Percentiles rank a stretch among this genome's conserved stretches.
Evolutionary conservation across 53 echinoderm and acorn worm species (phyloP).

Genomic region (Temnopleurus reevesii): DNA sequence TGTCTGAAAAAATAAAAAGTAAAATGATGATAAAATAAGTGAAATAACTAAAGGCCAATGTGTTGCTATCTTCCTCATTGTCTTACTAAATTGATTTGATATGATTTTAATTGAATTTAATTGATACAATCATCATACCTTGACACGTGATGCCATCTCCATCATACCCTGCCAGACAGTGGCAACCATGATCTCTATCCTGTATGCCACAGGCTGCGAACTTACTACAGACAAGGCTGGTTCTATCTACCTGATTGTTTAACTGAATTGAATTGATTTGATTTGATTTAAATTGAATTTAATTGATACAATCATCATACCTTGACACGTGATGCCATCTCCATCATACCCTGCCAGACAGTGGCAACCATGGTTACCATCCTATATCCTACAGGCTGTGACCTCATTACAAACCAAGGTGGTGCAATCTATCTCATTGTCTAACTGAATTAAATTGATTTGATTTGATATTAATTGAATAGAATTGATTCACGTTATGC

Average conservation of each 20-base stretch:
- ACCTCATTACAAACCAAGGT: slow-evolving; percentile 68
- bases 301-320: too few relatives aligned
- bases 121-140: too few relatives aligned
- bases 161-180: slow-evolving; percentile 74
- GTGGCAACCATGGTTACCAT: slow-evolving; percentile 81
- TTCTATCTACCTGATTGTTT: slow-evolving; percentile 55
- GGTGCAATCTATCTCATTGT: slow-evolving; percentile 50
- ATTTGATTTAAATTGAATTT: too few relatives aligned
- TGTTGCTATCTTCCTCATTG: too few relatives aligned
- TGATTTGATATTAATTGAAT: too few relatives aligned
- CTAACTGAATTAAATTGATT: too few relatives aligned
- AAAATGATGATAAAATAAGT: too few relatives aligned
- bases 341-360: slow-evolving; percentile 78
- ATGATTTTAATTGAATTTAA: too few relatives aligned
- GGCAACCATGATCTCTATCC: slow-evolving; percentile 79
- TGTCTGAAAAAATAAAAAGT: slow-evolving; percentile 61
- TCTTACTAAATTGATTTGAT: too few relatives aligned
- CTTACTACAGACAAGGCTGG: slow-evolving; percentile 65
- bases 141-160: slow-evolving; percentile 79
- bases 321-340: slow-evolving; percentile 74
- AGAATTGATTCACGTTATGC: slow-evolving; percentile 74
- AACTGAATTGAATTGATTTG: too few relatives aligned
- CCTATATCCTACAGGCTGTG: slow-evolving; percentile 74
- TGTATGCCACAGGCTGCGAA: slow-evolving; percentile 76
- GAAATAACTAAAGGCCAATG: too few relatives aligned